These are phyloP conservation scores for Drosophila subsilvestris DNA, from an alignment of 2,888 invertebrate genomes.

Conservation along the genomic window DNA sequence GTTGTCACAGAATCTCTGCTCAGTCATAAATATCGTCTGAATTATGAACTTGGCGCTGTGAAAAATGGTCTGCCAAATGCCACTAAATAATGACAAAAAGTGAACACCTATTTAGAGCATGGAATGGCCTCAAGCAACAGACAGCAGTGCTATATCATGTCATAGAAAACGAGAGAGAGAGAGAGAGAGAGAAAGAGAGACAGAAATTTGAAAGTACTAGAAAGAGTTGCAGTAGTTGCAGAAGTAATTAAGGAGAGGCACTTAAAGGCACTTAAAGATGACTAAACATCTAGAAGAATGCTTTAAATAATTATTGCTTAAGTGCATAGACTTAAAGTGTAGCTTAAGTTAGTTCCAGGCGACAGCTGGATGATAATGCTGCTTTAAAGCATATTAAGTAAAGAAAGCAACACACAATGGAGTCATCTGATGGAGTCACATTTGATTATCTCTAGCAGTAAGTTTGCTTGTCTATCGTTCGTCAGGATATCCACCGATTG, in stretches of 20 bases:
- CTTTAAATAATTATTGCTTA: no score
- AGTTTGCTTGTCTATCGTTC: no score
- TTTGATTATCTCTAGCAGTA: neutral
- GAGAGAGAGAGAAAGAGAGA: neutral
- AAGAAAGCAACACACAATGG: no score
- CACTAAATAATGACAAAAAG: slow-evolving; percentile 13
- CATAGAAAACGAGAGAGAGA: neutral
- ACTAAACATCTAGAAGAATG: no score
- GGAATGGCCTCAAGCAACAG: neutral
- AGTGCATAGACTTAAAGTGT: no score
- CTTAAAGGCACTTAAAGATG: neutral
- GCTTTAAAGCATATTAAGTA: neutral
- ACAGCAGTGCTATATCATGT: neutral
- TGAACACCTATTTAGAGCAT: neutral
- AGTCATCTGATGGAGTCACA: neutral
- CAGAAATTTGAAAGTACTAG: neutral
- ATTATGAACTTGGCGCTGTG: slow-evolving; percentile 34
- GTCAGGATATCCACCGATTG: slow-evolving; percentile 4
- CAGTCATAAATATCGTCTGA: slow-evolving; percentile 34
- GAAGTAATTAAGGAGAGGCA: neutral
- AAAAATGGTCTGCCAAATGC: slow-evolving; percentile 15
- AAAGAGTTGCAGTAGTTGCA: neutral
- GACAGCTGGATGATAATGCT: neutral
- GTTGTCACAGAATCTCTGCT: slow-evolving; percentile 28
- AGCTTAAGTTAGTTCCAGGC: neutral